Evolutionary conservation across 2,113 vertebrate species (phyloP).

Genomic region (Salvelinus sp.): DNA sequence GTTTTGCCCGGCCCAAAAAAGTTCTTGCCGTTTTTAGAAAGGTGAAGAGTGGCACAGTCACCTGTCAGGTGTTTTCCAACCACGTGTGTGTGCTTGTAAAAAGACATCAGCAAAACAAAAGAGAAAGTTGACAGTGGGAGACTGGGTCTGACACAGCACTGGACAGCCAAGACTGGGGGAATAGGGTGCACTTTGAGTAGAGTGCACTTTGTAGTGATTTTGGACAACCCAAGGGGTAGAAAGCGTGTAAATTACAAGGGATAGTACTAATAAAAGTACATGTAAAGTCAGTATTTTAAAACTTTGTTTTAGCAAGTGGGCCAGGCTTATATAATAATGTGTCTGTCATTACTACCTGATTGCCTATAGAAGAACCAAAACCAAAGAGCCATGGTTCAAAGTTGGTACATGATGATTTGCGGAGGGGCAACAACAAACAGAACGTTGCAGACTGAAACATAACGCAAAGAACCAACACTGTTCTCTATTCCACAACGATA

Average conservation of each 20-base stretch:
- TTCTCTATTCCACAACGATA: too few species aligned
- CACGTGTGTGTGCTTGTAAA: conserved; percentile 23
- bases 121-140: conserved; percentile 46
- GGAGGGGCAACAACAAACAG: too few species aligned
- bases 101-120: conserved; percentile 36
- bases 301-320: too few species aligned
- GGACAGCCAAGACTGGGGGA: conserved; percentile 3
- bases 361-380: too few species aligned
- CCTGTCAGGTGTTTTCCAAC: conserved; percentile 22
- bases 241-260: too few species aligned
- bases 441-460: too few species aligned
- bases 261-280: background rate
- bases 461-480: too few species aligned
- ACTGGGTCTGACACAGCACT: conserved; percentile 28
- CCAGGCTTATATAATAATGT: too few species aligned
- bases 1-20: background rate
- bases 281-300: background rate
- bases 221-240: too few species aligned
- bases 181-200: background rate
- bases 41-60: conserved; percentile 6
- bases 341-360: too few species aligned
- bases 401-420: too few species aligned
- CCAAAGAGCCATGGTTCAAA: too few species aligned
- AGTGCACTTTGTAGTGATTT: background rate
- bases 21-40: background rate